A percentile compares a stretch with the other conserved stretches of the same genome.
phyloP scores from a whole-genome alignment of 92 coral and sea anemone species.

The Umimayanthus chanpuru region DNA sequence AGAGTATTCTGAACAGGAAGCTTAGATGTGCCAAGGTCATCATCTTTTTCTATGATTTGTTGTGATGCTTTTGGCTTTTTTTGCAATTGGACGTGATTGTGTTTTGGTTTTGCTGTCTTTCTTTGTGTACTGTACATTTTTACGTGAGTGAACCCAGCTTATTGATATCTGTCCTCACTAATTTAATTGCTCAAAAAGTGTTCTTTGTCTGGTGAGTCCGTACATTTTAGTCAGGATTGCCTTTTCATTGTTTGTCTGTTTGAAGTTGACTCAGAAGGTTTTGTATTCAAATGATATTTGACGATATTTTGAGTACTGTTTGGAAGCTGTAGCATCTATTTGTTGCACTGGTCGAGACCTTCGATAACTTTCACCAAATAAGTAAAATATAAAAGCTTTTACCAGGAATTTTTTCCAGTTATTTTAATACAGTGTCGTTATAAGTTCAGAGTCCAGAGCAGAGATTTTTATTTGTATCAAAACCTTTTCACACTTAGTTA shows the following conservation, averaged over 20 bases:
- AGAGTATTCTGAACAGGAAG: background rate
- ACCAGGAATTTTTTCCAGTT: background rate
- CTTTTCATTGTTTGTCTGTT: background rate
- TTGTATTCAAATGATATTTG: background rate
- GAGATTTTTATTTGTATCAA: background rate
- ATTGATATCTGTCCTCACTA: background rate
- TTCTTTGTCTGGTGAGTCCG: background rate
- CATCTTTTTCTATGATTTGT: background rate
- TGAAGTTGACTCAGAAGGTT: background rate
- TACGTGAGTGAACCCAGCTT: no score
- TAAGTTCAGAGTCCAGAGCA: background rate
- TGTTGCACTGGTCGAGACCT: background rate
- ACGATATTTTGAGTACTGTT: background rate
- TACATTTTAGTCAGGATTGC: background rate
- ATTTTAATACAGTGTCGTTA: background rate
- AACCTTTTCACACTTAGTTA: background rate
- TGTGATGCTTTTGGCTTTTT: background rate
- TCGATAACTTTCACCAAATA: background rate
- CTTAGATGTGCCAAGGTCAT: background rate
- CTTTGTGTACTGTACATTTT: background rate
- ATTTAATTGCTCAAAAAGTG: conserved; percentile 10
- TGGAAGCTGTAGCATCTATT: background rate
- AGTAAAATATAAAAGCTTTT: background rate
- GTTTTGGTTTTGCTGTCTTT: background rate
- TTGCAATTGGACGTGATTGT: background rate